Percentiles rank a stretch among this genome's conserved stretches.
Evolutionary conservation across 2,888 invertebrate species (phyloP).

Genomic region (Seira ritae): DNA sequence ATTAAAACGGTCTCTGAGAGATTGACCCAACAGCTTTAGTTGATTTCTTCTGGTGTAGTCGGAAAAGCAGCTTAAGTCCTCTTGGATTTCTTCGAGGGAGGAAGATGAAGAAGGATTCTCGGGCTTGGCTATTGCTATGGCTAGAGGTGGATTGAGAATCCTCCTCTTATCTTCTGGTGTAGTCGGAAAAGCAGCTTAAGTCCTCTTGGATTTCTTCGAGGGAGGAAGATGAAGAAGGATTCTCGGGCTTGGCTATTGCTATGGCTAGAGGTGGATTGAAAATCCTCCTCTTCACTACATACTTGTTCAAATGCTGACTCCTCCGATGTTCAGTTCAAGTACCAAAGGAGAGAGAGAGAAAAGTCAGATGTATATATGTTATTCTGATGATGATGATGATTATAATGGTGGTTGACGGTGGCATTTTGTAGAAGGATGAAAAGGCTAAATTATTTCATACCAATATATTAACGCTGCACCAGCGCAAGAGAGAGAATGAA

Average conservation of each 20-base stretch:
- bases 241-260: background rate
- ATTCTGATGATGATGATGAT: conserved; percentile 21
- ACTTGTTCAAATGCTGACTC: background rate
- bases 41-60: conserved; percentile 49
- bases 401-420: conserved; percentile 25
- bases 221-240: conserved; percentile 29
- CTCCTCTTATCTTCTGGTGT: conserved; percentile 32
- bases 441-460: conserved; percentile 44
- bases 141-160: background rate
- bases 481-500: background rate
- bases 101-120: conserved; percentile 23
- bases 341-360: background rate
- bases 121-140: background rate
- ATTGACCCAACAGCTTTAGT: conserved; percentile 51
- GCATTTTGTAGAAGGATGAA: conserved; percentile 18
- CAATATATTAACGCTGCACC: conserved; percentile 30
- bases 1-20: conserved; percentile 40
- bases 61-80: conserved; percentile 50
- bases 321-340: background rate
- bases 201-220: conserved; percentile 45
- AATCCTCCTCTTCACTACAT: background rate
- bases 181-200: conserved; percentile 50
- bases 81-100: conserved; percentile 43
- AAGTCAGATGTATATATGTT: background rate
- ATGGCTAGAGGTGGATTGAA: background rate